phyloP scores from a whole-genome alignment of 2,888 invertebrate genomes.

The Plagodis pulveraria region DNA sequence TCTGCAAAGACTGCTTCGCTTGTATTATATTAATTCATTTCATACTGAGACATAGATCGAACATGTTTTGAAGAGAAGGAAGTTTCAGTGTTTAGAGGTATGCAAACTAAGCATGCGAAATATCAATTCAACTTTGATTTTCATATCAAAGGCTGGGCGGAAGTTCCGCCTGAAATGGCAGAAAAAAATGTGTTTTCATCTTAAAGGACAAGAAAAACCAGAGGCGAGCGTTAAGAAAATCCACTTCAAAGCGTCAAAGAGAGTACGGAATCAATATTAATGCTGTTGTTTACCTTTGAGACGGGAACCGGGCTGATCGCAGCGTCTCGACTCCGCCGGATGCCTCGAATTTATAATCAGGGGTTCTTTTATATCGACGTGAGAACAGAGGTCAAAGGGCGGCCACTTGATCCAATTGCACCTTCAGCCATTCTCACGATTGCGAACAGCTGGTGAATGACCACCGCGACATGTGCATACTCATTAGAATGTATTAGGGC shows the following conservation, averaged over 20 bases:
- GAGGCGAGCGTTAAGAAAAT: slow-evolving; percentile 64
- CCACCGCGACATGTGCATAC: slow-evolving; percentile 66
- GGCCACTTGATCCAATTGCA: slow-evolving; percentile 79
- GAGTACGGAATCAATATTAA: slow-evolving; percentile 79
- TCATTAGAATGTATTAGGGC: slow-evolving; percentile 80
- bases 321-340: slow-evolving; percentile 57
- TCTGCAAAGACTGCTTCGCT: slow-evolving; percentile 6
- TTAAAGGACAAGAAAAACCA: slow-evolving; percentile 69
- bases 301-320: slow-evolving; percentile 61
- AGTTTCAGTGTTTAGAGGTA: too few species aligned
- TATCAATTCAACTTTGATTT: slow-evolving; percentile 51
- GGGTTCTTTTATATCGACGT: slow-evolving; percentile 72
- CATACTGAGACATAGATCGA: not conserved
- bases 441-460: slow-evolving; percentile 68
- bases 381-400: slow-evolving; percentile 77
- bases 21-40: not conserved
- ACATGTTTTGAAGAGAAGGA: slow-evolving; percentile 1
- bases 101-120: slow-evolving; percentile 27
- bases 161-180: slow-evolving; percentile 14
- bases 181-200: slow-evolving; percentile 30
- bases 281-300: slow-evolving; percentile 80
- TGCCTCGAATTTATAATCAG: slow-evolving; percentile 78
- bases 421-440: slow-evolving; percentile 80
- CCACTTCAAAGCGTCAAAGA: slow-evolving; percentile 74
- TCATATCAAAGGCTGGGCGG: slow-evolving; percentile 58